phyloP scores from a whole-genome alignment of 2,113 vertebrate species.

The Festucalex cinctus region DNA sequence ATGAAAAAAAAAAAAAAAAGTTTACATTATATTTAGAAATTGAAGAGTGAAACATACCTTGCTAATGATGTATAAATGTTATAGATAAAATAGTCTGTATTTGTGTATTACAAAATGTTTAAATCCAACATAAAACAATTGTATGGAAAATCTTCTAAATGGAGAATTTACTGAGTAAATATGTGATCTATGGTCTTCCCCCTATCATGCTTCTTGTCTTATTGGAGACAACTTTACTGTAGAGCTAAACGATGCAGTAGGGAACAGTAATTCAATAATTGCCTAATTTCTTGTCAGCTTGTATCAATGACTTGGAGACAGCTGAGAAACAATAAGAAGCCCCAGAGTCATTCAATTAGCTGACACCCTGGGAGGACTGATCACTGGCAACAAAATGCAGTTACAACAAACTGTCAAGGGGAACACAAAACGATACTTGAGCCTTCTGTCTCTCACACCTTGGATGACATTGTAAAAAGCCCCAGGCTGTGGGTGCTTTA shows the following conservation, averaged over 20 bases:
- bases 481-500: neutral
- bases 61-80: too few relatives aligned
- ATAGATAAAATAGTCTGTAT: too few relatives aligned
- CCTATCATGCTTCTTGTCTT: neutral
- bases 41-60: too few relatives aligned
- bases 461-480: neutral
- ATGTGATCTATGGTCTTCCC: neutral
- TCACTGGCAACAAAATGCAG: slow-evolving; percentile 12
- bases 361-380: slow-evolving; percentile 10
- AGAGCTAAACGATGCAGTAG: slow-evolving; percentile 22
- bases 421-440: neutral
- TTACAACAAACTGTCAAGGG: slow-evolving; percentile 7
- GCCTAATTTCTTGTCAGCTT: slow-evolving; percentile 45
- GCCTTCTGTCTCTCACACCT: neutral
- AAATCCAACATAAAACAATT: too few relatives aligned
- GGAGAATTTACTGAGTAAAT: neutral
- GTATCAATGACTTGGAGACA: slow-evolving; percentile 37
- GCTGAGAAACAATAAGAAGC: slow-evolving; percentile 22
- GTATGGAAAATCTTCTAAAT: too few relatives aligned
- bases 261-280: slow-evolving; percentile 39
- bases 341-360: slow-evolving; percentile 24
- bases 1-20: too few relatives aligned
- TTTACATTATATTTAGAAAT: too few relatives aligned
- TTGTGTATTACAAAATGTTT: too few relatives aligned
- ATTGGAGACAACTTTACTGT: slow-evolving; percentile 17